These are phyloP conservation scores for Laothoe populi DNA, from an alignment of 2,888 invertebrate species.

Conservation along the genomic window DNA sequence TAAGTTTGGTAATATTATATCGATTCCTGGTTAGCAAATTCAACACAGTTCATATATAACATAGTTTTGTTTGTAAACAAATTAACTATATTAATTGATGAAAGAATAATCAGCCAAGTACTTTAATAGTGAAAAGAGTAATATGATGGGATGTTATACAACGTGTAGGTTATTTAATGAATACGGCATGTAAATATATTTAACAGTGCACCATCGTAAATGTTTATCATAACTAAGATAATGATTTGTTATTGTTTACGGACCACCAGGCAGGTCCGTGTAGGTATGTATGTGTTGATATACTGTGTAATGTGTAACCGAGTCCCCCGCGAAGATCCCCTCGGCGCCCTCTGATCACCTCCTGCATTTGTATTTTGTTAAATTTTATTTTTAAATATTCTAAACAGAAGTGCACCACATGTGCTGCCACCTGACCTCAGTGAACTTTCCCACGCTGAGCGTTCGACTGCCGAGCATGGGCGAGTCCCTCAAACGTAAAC, in stretches of 20 bases:
- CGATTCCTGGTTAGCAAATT: background rate
- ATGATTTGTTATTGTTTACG: slow-evolving; percentile 74
- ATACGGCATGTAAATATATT: slow-evolving; percentile 48
- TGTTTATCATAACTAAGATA: slow-evolving; percentile 65
- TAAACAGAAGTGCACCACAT: slow-evolving; percentile 79
- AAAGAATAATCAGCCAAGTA: slow-evolving; percentile 41
- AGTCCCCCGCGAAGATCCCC: slow-evolving; percentile 74
- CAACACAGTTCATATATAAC: background rate
- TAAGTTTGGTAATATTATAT: slow-evolving; percentile 6
- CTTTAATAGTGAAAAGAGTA: slow-evolving; percentile 43
- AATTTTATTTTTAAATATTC: slow-evolving; percentile 80
- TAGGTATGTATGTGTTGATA: slow-evolving; percentile 41
- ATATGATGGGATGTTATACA: slow-evolving; percentile 46
- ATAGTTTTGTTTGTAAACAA: background rate
- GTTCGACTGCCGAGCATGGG: slow-evolving; percentile 47
- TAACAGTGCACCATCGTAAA: slow-evolving; percentile 54
- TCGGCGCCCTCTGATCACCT: slow-evolving; percentile 53
- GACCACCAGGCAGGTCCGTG: slow-evolving; percentile 66
- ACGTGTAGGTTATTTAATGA: slow-evolving; percentile 54
- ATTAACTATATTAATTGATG: slow-evolving; percentile 25
- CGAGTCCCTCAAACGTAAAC: slow-evolving; percentile 68
- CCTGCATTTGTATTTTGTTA: slow-evolving; percentile 71
- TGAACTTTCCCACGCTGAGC: slow-evolving; percentile 79
- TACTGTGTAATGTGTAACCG: slow-evolving; percentile 34
- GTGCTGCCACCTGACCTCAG: slow-evolving; percentile 81